Conservation (phyloP, 2,113 vertebrate species). For the Ellobius talpinus region DNA sequence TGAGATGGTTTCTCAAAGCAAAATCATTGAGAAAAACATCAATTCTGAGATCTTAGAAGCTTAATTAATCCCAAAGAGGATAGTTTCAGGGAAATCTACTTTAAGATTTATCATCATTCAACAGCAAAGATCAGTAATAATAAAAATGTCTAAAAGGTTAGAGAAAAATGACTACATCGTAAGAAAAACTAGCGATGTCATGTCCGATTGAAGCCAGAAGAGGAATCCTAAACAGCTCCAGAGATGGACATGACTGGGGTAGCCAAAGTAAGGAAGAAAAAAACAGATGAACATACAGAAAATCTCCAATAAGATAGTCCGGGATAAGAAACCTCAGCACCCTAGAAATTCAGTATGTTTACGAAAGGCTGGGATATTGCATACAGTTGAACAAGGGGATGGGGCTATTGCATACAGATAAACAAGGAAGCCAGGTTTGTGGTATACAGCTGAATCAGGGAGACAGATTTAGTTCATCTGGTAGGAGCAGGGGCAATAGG, state of each 20-base stretch:
- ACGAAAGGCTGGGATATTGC: background rate
- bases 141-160: background rate
- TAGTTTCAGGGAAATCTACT: background rate
- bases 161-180: background rate
- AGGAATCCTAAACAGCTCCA: background rate
- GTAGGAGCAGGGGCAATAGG: too few species aligned
- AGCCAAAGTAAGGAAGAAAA: background rate
- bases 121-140: background rate
- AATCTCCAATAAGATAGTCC: background rate
- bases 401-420: background rate
- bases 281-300: background rate
- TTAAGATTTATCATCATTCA: background rate
- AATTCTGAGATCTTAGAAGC: background rate
- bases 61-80: background rate
- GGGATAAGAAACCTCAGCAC: background rate
- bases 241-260: background rate
- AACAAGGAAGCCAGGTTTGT: background rate
- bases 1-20: background rate
- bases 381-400: background rate
- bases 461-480: background rate
- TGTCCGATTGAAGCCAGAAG: background rate
- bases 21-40: slow-evolving; percentile 2
- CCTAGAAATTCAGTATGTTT: background rate
- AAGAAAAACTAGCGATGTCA: background rate
- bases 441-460: background rate